Conservation (phyloP, 1,140 invertebrate species). For the Archegozetes longisetosus region DNA sequence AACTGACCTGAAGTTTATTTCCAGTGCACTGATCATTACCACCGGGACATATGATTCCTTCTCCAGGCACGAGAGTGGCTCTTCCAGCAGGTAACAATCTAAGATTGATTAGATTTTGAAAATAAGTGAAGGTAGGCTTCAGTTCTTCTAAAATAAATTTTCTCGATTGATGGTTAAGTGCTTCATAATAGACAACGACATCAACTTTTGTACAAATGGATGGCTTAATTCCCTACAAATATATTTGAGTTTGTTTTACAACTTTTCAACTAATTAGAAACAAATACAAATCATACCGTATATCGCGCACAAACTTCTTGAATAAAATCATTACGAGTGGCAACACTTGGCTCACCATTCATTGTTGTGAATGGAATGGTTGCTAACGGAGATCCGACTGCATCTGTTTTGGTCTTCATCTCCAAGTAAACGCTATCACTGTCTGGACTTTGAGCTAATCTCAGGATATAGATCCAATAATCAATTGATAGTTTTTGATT, state of each 20-base stretch:
- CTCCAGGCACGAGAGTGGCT: background rate
- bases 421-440: background rate
- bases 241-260: background rate
- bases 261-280: background rate
- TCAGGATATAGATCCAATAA: background rate
- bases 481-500: conserved; percentile 3
- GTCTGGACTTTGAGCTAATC: background rate
- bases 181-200: background rate
- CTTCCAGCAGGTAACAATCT: conserved; percentile 8
- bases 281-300: background rate
- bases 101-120: conserved; percentile 7
- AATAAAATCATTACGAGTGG: conserved; percentile 13
- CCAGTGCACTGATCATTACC: background rate
- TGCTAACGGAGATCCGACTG: background rate
- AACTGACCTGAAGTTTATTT: conserved; percentile 12
- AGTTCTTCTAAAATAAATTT: conserved; percentile 6
- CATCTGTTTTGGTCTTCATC: conserved; percentile 10
- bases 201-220: conserved; percentile 6
- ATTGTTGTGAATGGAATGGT: conserved; percentile 1
- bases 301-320: conserved; percentile 7
- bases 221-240: background rate
- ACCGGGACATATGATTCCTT: background rate
- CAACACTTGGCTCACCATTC: background rate
- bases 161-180: conserved; percentile 2
- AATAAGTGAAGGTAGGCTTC: background rate